Conservation (phyloP, 2,888 invertebrate genomes). For the Tortrix viridana region DNA sequence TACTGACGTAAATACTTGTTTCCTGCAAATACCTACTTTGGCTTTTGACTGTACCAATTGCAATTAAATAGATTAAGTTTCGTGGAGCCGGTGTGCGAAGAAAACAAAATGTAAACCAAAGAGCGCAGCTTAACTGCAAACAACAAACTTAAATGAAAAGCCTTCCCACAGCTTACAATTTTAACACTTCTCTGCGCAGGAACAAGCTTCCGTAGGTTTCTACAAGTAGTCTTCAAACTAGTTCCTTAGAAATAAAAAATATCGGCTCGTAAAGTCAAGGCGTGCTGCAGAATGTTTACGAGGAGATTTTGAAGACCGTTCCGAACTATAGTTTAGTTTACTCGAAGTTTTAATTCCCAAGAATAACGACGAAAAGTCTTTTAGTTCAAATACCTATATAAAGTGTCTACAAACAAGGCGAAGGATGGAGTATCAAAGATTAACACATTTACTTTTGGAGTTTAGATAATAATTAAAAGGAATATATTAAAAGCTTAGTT, state of each 20-base stretch:
- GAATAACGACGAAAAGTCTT: slow-evolving; percentile 1
- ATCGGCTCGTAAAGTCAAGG: not conserved
- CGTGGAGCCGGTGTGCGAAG: slow-evolving; percentile 10
- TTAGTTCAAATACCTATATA: slow-evolving; percentile 8
- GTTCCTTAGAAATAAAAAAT: not conserved
- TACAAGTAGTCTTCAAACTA: slow-evolving; percentile 1
- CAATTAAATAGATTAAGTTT: not conserved
- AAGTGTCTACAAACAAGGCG: not conserved
- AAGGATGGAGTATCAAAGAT: too few relatives aligned
- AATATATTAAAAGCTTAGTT: too few relatives aligned
- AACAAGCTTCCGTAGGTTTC: slow-evolving; percentile 17
- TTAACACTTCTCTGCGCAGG: slow-evolving; percentile 22
- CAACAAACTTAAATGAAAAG: slow-evolving; percentile 36
- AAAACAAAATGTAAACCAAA: slow-evolving; percentile 23
- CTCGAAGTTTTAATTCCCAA: slow-evolving; percentile 16
- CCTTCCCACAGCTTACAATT: slow-evolving; percentile 30
- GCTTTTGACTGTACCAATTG: slow-evolving; percentile 13
- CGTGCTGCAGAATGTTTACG: slow-evolving; percentile 14
- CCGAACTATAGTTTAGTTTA: slow-evolving; percentile 14
- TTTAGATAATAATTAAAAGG: too few relatives aligned
- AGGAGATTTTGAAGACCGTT: not conserved
- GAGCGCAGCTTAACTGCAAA: slow-evolving; percentile 25
- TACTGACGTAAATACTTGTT: not conserved
- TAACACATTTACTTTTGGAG: too few relatives aligned
- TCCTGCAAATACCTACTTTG: too few relatives aligned